phyloP scores from a whole-genome alignment of 2,113 vertebrate species.

The Gila orcuttii region DNA sequence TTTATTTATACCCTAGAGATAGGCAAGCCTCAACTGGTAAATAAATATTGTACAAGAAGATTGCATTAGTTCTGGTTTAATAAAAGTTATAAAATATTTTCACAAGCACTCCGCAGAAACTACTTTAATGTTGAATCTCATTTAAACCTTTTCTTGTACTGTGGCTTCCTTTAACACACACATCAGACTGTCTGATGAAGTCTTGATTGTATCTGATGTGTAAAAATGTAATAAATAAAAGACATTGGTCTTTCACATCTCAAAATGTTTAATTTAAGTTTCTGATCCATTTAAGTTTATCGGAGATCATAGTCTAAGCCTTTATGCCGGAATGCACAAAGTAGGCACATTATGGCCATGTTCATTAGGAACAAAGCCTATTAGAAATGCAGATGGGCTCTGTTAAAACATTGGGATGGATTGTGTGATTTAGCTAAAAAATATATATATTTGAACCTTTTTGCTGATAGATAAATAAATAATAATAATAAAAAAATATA shows the following conservation, averaged over 20 bases:
- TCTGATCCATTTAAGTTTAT: slow-evolving; percentile 43
- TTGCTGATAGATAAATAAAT: no score
- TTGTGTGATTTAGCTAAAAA: background rate
- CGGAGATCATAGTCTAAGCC: slow-evolving; percentile 38
- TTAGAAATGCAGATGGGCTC: slow-evolving; percentile 22
- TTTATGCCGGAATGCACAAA: slow-evolving; percentile 34
- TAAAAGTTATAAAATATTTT: background rate
- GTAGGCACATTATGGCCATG: background rate
- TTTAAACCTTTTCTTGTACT: background rate
- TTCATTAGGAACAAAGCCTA: slow-evolving; percentile 31
- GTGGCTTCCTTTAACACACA: background rate
- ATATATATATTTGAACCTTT: background rate
- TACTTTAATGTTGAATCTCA: slow-evolving; percentile 24
- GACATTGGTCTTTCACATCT: slow-evolving; percentile 25
- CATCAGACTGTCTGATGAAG: slow-evolving; percentile 17
- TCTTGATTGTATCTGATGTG: slow-evolving; percentile 13
- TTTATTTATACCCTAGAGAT: background rate
- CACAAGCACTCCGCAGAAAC: background rate
- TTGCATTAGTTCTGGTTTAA: background rate
- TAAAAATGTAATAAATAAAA: slow-evolving; percentile 40
- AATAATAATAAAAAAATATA: no score
- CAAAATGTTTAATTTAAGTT: slow-evolving; percentile 35
- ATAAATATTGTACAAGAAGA: background rate
- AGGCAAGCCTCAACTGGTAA: background rate
- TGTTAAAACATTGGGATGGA: background rate